phyloP scores from a whole-genome alignment of 2,888 invertebrate species.

The Agelastica alni region DNA sequence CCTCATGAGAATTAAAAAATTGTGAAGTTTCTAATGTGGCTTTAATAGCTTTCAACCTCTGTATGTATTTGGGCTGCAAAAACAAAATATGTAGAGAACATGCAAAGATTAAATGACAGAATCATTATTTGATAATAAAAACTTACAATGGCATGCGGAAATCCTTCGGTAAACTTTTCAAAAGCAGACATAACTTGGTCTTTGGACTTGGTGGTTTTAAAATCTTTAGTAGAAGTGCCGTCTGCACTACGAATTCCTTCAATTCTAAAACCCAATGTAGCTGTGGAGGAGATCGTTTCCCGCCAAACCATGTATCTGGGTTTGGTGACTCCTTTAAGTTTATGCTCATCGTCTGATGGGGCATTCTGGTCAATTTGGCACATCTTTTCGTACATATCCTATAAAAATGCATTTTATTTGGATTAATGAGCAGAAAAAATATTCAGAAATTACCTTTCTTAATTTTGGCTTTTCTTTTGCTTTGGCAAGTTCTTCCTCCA shows the following conservation, averaged over 20 bases:
- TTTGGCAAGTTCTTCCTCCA: constrained; percentile 93
- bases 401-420: constrained; percentile 45
- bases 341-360: constrained; percentile 88
- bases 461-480: constrained; percentile 93
- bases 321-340: constrained; percentile 89
- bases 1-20: constrained; percentile 91
- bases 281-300: constrained; percentile 96
- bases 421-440: too few species aligned
- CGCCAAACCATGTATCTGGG: constrained; percentile 95
- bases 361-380: constrained; percentile 88
- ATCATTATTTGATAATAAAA: constrained; percentile 2
- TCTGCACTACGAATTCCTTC: constrained; percentile 91
- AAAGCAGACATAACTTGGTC: constrained; percentile 82
- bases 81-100: too few species aligned
- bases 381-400: constrained; percentile 99
- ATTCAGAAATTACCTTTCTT: constrained; percentile 68
- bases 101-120: too few species aligned
- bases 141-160: constrained; percentile 79
- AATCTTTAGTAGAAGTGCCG: constrained; percentile 91
- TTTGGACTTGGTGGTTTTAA: constrained; percentile 88
- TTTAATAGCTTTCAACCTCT: constrained; percentile 82
- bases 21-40: constrained; percentile 81
- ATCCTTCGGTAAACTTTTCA: constrained; percentile 78
- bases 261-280: constrained; percentile 93
- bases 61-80: constrained; percentile 79